Base-by-base conservation (phyloP, 2,888 invertebrate species). In the Rhagium mordax region DNA sequence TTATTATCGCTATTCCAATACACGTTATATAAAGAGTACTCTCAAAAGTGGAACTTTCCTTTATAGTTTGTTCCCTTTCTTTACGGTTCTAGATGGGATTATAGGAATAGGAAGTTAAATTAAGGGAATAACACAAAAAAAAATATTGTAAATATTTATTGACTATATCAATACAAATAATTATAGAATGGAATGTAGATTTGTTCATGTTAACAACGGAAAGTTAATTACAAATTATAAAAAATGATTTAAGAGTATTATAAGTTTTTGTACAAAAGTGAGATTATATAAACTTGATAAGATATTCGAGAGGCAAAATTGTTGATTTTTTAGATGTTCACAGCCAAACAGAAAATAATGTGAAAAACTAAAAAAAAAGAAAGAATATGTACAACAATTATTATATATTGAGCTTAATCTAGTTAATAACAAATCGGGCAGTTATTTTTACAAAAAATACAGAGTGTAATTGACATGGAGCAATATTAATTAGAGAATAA, bases 321-420 rank as follows among this genome's bases (percentile, higher is more conserved):
- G 71, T 76, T 78, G 41, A 41, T 41, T 78, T 76, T 77, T 74
- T 59, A 65, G 70, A 76, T 71, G 67, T 82, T 85, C 85, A 85
- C 85, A 85, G 85, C 84, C 85, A 83, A 84, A 85, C 83, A 83
- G 80, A 82, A 81, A 79, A 76, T 81, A 78, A 77, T 72, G 73
- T 76, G 76, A 76, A 70, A 78, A 74, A 68, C 73, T 74, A 72
- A 68, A 76, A 75, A 72, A 74, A 62, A 71, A 71, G 60, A 61
- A 69, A 51, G 62, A 65, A 74, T 72, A 78, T 74, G 47, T 74
- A 77, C 75, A 74, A 55, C 48, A 49, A 71, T 48, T 67, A 70
- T 47, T 64, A 41, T 41, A 18, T 49, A 62, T 59, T 68, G 68
- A 68, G 59, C 68, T 60, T 71, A 71, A 8, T 66, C 60, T 65